These are phyloP conservation scores for Xiphophorus hellerii DNA, from an alignment of 2,113 vertebrate species.

Conservation along the genomic window DNA sequence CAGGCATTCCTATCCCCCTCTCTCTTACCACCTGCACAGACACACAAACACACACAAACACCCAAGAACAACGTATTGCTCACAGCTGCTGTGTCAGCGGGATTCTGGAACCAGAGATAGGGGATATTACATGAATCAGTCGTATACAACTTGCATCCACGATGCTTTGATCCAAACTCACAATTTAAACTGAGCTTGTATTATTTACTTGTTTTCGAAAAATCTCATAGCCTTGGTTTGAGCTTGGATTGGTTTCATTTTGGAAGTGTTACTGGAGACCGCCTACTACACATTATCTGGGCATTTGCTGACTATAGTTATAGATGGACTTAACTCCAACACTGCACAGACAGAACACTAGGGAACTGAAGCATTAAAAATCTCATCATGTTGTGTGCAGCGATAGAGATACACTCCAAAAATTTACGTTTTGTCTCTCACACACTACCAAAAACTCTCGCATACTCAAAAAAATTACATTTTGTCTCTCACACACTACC, in stretches of 20 bases:
- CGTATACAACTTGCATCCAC: conserved; percentile 44
- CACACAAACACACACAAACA: conserved; percentile 32
- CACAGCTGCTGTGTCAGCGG: conserved; percentile 80
- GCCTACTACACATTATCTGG: conserved; percentile 5
- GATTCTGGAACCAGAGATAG: conserved; percentile 51
- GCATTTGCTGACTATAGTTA: conserved; percentile 9
- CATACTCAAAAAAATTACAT: no score
- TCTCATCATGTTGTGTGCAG: neutral
- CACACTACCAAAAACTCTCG: no score
- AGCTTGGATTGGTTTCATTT: conserved; percentile 31
- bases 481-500: no score
- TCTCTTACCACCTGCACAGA: conserved; percentile 62
- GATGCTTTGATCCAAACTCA: conserved; percentile 40
- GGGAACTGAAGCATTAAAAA: neutral
- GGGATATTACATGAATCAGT: conserved; percentile 65
- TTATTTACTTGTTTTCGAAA: conserved; percentile 40
- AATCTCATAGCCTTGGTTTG: neutral
- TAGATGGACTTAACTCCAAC: neutral
- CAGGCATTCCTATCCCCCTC: conserved; percentile 63
- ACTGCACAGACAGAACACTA: neutral
- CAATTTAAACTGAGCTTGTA: conserved; percentile 42
- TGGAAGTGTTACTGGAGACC: conserved; percentile 10
- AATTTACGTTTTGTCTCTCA: no score
- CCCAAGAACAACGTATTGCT: conserved; percentile 43
- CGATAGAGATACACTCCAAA: no score